phyloP scores from a whole-genome alignment of 2,888 invertebrate genomes.

The Tribolium freemani region DNA sequence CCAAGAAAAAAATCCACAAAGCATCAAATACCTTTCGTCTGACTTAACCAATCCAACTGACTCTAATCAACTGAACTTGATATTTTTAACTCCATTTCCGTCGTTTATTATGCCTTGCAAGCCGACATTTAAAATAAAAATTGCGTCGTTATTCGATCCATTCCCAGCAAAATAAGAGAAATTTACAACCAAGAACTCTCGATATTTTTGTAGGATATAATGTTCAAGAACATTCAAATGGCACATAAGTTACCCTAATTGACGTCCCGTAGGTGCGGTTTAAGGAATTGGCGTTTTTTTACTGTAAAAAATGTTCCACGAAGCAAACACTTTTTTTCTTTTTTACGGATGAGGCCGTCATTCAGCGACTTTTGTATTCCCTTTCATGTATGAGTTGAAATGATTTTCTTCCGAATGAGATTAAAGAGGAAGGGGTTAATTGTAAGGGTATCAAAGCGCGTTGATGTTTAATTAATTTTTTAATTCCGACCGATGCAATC shows the following conservation, averaged over 20 bases:
- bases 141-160: not conserved
- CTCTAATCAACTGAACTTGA: not conserved
- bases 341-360: not conserved
- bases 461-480: slow-evolving; percentile 25
- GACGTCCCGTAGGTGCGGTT: slow-evolving; percentile 8
- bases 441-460: slow-evolving; percentile 20
- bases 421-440: slow-evolving; percentile 19
- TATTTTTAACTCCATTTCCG: slow-evolving; percentile 17
- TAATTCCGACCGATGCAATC: not conserved
- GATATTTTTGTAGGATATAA: slow-evolving; percentile 5
- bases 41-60: not conserved
- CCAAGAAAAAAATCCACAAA: not conserved
- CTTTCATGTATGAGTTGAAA: slow-evolving; percentile 11
- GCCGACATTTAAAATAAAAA: not conserved
- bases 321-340: not conserved
- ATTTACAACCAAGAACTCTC: slow-evolving; percentile 9
- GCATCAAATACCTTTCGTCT: not conserved
- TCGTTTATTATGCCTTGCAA: not conserved
- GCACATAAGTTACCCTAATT: slow-evolving; percentile 13
- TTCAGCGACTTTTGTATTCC: slow-evolving; percentile 18
- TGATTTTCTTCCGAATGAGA: slow-evolving; percentile 13
- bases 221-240: slow-evolving; percentile 9
- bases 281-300: not conserved
- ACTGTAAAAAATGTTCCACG: not conserved
- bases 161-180: slow-evolving; percentile 10